Percentiles rank a stretch among this genome's conserved stretches.
Evolutionary conservation across 2,888 invertebrate genomes (phyloP).

Genomic region (Clivina fossor): DNA sequence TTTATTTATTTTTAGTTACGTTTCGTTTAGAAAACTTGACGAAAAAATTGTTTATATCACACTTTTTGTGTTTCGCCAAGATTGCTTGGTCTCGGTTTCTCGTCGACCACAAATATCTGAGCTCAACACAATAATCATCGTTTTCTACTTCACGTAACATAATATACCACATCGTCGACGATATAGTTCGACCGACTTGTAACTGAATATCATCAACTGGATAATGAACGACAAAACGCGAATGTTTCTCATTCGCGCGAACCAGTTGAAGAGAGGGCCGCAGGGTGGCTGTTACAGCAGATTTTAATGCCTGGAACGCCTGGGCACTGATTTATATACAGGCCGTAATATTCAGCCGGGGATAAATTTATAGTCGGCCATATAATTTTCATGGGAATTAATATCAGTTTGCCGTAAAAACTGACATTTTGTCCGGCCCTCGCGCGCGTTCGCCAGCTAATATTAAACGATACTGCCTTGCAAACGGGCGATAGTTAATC

Average conservation of each 20-base stretch:
- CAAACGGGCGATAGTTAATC: constrained; percentile 16
- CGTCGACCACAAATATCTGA: too few species aligned
- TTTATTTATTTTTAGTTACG: too few species aligned
- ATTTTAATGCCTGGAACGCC: constrained; percentile 23
- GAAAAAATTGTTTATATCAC: too few species aligned
- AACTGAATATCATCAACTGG: constrained; percentile 31
- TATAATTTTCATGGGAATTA: constrained; percentile 35
- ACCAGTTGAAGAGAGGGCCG: not conserved
- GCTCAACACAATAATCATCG: too few species aligned
- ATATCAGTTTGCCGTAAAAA: constrained; percentile 35
- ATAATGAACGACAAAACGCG: constrained; percentile 31
- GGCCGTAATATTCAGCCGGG: constrained; percentile 30
- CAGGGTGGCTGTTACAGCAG: constrained; percentile 16
- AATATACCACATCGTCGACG: too few species aligned
- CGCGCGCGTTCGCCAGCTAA: not conserved
- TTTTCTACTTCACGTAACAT: too few species aligned
- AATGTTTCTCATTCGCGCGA: too few species aligned
- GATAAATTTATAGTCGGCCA: constrained; percentile 33
- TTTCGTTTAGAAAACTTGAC: too few species aligned
- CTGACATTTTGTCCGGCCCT: constrained; percentile 20
- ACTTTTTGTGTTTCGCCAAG: too few species aligned
- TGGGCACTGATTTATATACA: constrained; percentile 29
- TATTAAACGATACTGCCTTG: constrained; percentile 20
- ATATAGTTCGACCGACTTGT: too few species aligned
- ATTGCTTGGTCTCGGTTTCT: too few species aligned